These are phyloP conservation scores for Daboia siamensis DNA, from an alignment of 2,113 vertebrate species.

Conservation along the genomic window DNA sequence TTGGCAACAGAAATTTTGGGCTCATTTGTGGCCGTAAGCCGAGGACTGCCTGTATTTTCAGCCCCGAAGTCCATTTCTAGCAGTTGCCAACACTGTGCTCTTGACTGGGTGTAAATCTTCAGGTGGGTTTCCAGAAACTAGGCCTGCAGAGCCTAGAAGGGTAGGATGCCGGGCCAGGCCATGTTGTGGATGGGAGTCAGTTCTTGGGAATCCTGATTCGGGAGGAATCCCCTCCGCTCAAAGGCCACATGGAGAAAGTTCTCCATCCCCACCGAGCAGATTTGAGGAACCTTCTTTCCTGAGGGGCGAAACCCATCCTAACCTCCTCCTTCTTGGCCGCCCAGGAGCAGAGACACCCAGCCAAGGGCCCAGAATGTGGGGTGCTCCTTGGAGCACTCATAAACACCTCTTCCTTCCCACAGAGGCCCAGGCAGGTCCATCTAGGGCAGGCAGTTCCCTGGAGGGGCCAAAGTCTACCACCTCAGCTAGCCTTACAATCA, in stretches of 20 bases:
- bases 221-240: neutral
- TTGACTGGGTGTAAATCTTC: neutral
- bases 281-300: neutral
- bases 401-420: neutral
- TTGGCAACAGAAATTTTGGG: neutral
- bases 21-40: neutral
- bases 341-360: neutral
- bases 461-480: neutral
- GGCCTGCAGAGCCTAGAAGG: neutral
- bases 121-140: neutral
- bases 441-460: neutral
- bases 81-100: neutral
- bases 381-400: neutral
- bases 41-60: neutral
- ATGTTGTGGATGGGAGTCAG: neutral
- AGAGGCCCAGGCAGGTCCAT: neutral
- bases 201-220: accelerated
- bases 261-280: neutral
- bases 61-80: neutral
- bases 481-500: neutral
- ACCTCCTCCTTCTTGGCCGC: neutral
- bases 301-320: neutral
- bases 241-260: neutral
- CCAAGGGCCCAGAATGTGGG: neutral
- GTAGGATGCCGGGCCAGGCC: neutral